Conservation (phyloP, 2,113 vertebrate species). For the Physeter macrocephalus region DNA sequence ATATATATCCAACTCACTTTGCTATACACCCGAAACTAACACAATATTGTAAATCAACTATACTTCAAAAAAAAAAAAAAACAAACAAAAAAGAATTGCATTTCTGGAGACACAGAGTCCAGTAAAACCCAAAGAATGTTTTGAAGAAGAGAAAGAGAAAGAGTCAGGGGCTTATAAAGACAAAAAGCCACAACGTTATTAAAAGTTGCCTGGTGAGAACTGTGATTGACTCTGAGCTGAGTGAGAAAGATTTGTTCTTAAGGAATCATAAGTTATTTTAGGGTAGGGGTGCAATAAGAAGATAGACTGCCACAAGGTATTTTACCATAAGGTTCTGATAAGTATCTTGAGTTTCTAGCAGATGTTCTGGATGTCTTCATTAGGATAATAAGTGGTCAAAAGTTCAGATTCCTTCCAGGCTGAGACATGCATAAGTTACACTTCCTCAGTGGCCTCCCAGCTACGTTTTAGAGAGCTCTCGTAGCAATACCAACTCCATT, state of each 20-base stretch:
- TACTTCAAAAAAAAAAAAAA: neutral
- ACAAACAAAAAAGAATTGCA: neutral
- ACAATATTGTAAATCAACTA: neutral
- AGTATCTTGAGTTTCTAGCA: neutral
- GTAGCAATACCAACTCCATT: neutral
- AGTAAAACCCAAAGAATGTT: neutral
- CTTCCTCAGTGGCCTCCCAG: neutral
- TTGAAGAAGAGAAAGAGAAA: neutral
- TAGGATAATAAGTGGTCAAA: neutral
- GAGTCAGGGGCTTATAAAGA: neutral
- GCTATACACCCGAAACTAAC: neutral
- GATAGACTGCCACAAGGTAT: neutral
- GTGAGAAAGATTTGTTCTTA: neutral
- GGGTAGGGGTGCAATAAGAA: neutral
- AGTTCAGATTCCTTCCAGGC: neutral
- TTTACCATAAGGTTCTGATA: neutral
- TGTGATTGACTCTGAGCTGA: neutral
- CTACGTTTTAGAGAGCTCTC: neutral
- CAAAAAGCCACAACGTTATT: neutral
- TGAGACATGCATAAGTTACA: neutral
- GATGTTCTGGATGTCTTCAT: neutral
- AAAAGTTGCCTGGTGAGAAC: neutral
- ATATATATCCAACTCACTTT: neutral
- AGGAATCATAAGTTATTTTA: neutral
- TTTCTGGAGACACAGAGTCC: too few relatives aligned